Conservation (phyloP, 2,113 vertebrate genomes). For the Mobula hypostoma region DNA sequence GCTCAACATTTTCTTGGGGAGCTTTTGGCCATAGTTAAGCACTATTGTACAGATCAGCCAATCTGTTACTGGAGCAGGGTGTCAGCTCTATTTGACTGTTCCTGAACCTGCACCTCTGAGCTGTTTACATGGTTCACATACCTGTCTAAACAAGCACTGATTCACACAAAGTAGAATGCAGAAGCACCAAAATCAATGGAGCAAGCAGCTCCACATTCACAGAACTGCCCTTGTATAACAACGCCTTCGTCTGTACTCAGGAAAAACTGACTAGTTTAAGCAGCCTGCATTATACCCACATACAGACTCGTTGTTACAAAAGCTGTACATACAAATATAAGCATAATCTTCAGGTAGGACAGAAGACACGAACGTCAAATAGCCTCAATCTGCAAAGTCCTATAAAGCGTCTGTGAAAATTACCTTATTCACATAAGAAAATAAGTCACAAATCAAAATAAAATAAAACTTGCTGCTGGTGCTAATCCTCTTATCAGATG, state of each 20-base stretch:
- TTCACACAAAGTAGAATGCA: neutral
- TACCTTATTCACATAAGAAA: neutral
- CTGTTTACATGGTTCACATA: neutral
- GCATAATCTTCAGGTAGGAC: no score
- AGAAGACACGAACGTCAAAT: neutral
- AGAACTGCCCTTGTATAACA: neutral
- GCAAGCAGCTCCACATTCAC: neutral
- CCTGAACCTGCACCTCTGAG: neutral
- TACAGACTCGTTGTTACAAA: no score
- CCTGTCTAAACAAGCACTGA: neutral
- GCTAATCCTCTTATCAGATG: neutral
- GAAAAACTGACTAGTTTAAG: neutral
- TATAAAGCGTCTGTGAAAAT: neutral
- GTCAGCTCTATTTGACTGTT: neutral
- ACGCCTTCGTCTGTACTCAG: neutral
- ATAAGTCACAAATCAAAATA: neutral
- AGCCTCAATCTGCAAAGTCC: neutral
- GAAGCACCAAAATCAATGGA: neutral
- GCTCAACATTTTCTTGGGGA: neutral
- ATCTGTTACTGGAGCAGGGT: neutral
- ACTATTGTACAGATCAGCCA: neutral
- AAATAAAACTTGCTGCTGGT: neutral
- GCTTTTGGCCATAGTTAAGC: neutral
- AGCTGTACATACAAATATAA: no score
- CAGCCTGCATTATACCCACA: neutral